phyloP scores from a whole-genome alignment of 1,140 invertebrate species.

The Brevipalpus yothersi region DNA sequence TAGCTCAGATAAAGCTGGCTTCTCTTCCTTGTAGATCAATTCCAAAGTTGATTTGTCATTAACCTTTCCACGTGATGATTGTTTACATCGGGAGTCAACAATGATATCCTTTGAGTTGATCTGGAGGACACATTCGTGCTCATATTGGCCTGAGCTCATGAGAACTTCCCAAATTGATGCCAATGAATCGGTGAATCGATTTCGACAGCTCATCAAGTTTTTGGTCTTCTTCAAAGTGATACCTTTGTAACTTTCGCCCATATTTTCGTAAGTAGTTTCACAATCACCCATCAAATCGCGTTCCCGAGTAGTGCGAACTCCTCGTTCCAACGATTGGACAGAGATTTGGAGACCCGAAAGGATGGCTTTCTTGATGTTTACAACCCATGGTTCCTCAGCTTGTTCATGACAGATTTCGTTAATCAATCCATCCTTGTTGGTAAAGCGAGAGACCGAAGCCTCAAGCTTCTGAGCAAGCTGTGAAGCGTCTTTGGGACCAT shows the following conservation, averaged over 20 bases:
- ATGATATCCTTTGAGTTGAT: not conserved
- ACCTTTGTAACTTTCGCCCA: not conserved
- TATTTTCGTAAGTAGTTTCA: conserved; percentile 3
- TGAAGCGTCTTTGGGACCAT: not conserved
- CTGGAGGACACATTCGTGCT: not conserved
- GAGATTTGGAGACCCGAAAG: conserved; percentile 4
- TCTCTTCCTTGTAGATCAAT: not conserved
- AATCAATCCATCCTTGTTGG: not conserved
- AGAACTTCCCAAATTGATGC: not conserved
- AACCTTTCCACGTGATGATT: not conserved
- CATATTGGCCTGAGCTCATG: not conserved
- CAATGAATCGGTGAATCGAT: not conserved
- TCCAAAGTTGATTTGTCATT: not conserved
- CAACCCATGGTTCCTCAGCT: not conserved
- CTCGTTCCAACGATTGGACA: not conserved
- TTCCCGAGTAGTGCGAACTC: not conserved
- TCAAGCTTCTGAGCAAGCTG: not conserved
- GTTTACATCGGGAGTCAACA: not conserved
- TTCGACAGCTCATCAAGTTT: not conserved
- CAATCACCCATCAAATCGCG: conserved; percentile 6
- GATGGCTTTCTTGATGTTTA: conserved; percentile 10
- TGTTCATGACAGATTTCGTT: not conserved
- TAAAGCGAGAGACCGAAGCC: not conserved
- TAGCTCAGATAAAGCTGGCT: not conserved
- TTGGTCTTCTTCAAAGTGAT: conserved; percentile 3